These are phyloP conservation scores for Stichodactyla helianthus DNA, from an alignment of 64 coral and sea anemone genomes.

Conservation along the genomic window DNA sequence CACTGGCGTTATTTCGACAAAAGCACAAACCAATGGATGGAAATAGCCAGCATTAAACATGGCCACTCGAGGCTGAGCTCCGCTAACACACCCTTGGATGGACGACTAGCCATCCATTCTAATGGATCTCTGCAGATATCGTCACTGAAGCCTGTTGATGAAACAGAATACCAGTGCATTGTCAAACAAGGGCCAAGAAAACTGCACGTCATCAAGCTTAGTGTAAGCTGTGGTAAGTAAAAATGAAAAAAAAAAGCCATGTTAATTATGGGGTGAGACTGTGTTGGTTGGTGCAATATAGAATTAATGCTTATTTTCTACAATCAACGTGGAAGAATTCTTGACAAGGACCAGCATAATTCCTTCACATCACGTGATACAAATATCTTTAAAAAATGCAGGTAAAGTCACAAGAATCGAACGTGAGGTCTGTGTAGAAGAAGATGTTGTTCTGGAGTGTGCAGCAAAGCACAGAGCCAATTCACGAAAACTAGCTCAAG, in stretches of 20 bases:
- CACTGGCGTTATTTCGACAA: neutral
- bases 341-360: neutral
- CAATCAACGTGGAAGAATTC: no score
- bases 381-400: neutral
- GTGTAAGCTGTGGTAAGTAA: neutral
- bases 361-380: neutral
- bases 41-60: neutral
- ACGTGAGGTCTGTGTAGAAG: constrained; percentile 2
- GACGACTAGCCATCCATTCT: neutral
- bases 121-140: constrained; percentile 6
- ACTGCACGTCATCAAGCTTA: neutral
- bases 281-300: no score
- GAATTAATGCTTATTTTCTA: no score
- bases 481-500: neutral
- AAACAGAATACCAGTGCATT: neutral
- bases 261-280: neutral
- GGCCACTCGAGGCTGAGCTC: neutral
- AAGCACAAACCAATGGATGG: neutral
- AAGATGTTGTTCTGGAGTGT: neutral
- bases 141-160: neutral
- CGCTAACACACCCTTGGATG: neutral
- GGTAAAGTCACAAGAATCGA: neutral
- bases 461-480: constrained; percentile 7
- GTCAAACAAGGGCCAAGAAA: neutral
- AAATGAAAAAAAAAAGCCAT: neutral